Evolutionary conservation across 2,113 vertebrate genomes (phyloP), one percentile per base, ranked within the genome.

Genomic region (Hyaena hyaena): DNA sequence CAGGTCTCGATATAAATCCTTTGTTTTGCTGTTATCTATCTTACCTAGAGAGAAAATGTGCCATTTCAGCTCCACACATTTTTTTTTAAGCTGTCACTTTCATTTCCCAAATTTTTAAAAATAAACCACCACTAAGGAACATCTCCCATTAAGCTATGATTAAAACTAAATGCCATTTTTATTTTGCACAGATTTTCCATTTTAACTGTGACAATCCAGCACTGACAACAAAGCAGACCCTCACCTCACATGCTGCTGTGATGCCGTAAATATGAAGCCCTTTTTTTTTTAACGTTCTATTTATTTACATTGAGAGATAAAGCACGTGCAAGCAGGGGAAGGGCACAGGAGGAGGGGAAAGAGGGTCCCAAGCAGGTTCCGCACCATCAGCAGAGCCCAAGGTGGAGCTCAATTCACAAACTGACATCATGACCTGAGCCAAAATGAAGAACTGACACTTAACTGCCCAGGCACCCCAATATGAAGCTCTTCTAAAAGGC

Each of bases 1-100:
- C 73, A 99, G 94, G 97, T 99, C 99, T 43, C 98, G 98, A 98
- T 99, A 99, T 85, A 99, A 98, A 35, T 99, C 99, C 97, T 99
- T 99, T 0, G 99, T 99, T 97, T 90, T 98, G 95, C 98, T 99
- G 95, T 99, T 97, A 15, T 99, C 98, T n/a, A 99, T 97, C 61
- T 98, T 98, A 33, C 99, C 99, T 99, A 94, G 0, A 66, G 77
- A 94, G 88, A 88, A 98, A 87, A 83, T 83, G 2, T 14, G 9
- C 7, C 35, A 76, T 87, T 85, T 96, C 33, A 93, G 63, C 15
- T 17, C 53, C 53, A 17, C 53, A 17, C 15, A 5, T 17, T 14
- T 31, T 73, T 53, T 84, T 96, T 76, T 71, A 96, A 79, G 76
- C 12, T 45, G 76, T 5, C 19, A 73, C 45, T n/a, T 90, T 88